These are phyloP conservation scores for Tarsius wallacei DNA, from an alignment of 2,797 vertebrate genomes.

Conservation along the genomic window DNA sequence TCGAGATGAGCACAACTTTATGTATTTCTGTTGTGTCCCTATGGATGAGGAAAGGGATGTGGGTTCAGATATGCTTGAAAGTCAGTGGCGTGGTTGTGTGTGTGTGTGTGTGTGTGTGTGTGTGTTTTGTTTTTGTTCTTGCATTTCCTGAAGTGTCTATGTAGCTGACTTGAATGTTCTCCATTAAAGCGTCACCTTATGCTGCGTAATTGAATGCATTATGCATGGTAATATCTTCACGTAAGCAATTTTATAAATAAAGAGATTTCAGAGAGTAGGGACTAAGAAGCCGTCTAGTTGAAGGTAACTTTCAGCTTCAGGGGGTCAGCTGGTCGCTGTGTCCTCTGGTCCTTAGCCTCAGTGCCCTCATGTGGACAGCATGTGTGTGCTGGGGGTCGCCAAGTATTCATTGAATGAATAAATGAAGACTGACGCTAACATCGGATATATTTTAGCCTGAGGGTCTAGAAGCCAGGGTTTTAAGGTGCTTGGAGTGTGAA, in stretches of 20 bases:
- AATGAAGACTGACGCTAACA: accelerated
- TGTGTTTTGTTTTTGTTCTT: neutral
- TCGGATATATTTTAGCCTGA: too few species aligned
- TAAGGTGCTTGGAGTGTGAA: neutral
- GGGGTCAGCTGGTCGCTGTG: neutral
- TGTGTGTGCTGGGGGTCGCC: too few species aligned
- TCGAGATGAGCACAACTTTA: conserved; percentile 80
- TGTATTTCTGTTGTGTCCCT: neutral
- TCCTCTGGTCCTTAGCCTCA: neutral
- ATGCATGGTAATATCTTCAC: conserved; percentile 84
- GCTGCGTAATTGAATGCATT: conserved; percentile 86
- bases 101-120: too few species aligned
- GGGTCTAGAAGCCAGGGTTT: neutral
- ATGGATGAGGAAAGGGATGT: neutral
- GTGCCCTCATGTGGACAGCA: neutral
- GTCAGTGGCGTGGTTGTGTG: conserved; percentile 73
- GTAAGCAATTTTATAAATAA: conserved; percentile 86
- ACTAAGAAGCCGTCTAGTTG: neutral
- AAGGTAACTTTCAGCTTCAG: neutral
- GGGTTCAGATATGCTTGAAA: conserved; percentile 66
- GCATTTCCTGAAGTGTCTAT: conserved; percentile 80
- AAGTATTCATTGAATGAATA: neutral
- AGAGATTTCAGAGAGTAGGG: conserved; percentile 42
- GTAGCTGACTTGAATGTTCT: conserved; percentile 87
- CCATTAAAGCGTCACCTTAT: conserved; percentile 84